phyloP scores from a whole-genome alignment of 2,888 invertebrate species.

The Lobophora halterata region DNA sequence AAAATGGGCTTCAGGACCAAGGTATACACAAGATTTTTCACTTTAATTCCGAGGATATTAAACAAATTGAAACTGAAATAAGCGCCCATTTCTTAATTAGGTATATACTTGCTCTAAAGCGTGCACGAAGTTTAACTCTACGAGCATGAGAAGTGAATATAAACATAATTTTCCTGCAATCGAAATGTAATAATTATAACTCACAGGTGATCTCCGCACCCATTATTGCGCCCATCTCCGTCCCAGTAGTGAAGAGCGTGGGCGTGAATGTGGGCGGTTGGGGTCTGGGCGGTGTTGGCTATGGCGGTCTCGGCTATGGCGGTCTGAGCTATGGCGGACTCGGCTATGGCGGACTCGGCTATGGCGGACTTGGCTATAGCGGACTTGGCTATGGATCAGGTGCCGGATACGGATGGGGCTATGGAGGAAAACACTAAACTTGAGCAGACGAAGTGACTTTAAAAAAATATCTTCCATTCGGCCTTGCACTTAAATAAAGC shows the following conservation, averaged over 20 bases:
- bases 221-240: conserved; percentile 40
- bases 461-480: conserved; percentile 27
- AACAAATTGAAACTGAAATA: no score
- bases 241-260: conserved; percentile 45
- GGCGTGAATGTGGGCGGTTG: conserved; percentile 10
- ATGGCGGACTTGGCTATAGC: conserved; percentile 23
- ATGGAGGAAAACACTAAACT: no score
- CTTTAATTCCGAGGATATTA: no score
- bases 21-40: no score
- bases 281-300: conserved; percentile 10
- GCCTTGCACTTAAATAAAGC: conserved; percentile 28
- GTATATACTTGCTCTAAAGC: no score
- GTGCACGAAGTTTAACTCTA: no score
- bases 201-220: conserved; percentile 48
- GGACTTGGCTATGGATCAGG: conserved; percentile 28
- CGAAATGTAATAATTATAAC: no score
- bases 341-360: conserved; percentile 26
- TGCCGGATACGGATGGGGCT: conserved; percentile 28
- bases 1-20: no score
- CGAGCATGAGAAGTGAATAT: no score
- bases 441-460: conserved; percentile 32
- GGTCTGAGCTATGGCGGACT: conserved; percentile 29
- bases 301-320: conserved; percentile 21
- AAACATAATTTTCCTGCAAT: no score
- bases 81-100: no score